A percentile compares a stretch with the other conserved stretches of the same genome.
These are phyloP conservation scores for Paedocypris micromegethes DNA, from an alignment of 2,797 vertebrate genomes.

Conservation along the genomic window DNA sequence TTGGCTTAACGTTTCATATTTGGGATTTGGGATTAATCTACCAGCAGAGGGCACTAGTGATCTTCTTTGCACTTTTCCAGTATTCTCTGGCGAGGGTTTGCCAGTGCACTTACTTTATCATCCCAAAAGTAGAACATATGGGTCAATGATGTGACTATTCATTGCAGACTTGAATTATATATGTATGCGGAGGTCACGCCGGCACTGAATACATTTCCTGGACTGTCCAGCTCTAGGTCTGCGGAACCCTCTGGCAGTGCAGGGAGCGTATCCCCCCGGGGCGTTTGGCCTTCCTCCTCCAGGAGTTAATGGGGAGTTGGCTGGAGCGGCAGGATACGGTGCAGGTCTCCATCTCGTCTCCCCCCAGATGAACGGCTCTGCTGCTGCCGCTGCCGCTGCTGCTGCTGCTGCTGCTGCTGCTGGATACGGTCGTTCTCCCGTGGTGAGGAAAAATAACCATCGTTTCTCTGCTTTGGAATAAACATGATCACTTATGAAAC, in stretches of 20 bases:
- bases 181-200: not conserved
- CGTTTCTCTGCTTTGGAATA: not conserved
- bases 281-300: slow-evolving; percentile 78
- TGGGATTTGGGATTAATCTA: slow-evolving; percentile 37
- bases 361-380: slow-evolving; percentile 86
- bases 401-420: slow-evolving; percentile 71
- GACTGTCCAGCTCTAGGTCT: slow-evolving; percentile 73
- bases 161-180: too few relatives aligned
- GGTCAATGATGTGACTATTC: not conserved
- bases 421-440: slow-evolving; percentile 85
- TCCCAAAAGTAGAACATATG: not conserved
- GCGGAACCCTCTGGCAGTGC: slow-evolving; percentile 77
- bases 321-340: slow-evolving; percentile 52
- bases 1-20: slow-evolving; percentile 26
- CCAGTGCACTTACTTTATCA: too few relatives aligned
- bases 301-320: slow-evolving; percentile 79
- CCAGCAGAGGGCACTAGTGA: slow-evolving; percentile 73
- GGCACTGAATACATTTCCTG: not conserved
- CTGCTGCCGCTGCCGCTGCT: slow-evolving; percentile 54
- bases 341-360: slow-evolving; percentile 84
- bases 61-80: slow-evolving; percentile 40
- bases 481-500: not conserved
- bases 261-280: slow-evolving; percentile 78
- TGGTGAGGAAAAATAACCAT: slow-evolving; percentile 66
- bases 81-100: too few relatives aligned